phyloP scores from a whole-genome alignment of 2,888 invertebrate species.

The Cryptus viduatorius region DNA sequence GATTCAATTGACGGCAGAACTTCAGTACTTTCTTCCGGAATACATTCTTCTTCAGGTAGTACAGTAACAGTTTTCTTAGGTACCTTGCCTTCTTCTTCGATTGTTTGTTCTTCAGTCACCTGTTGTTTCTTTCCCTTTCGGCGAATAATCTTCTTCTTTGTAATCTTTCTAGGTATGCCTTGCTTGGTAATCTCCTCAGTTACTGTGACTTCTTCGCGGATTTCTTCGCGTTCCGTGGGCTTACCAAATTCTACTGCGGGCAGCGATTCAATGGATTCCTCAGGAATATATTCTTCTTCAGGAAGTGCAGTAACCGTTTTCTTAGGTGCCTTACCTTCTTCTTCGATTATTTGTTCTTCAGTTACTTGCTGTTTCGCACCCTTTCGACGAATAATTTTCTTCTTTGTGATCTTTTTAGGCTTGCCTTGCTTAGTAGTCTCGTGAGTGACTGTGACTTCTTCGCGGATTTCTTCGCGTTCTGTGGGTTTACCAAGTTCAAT shows the following conservation, averaged over 20 bases:
- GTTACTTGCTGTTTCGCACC: slow-evolving; percentile 85
- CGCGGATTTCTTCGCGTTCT: slow-evolving; percentile 81
- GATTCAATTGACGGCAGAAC: neutral
- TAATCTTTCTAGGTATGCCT: slow-evolving; percentile 75
- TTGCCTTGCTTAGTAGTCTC: slow-evolving; percentile 78
- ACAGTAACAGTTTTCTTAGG: slow-evolving; percentile 81
- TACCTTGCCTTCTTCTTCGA: slow-evolving; percentile 83
- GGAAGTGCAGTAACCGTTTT: slow-evolving; percentile 78
- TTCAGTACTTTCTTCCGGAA: no score
- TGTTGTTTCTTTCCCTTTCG: slow-evolving; percentile 83
- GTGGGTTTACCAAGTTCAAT: slow-evolving; percentile 76
- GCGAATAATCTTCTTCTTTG: slow-evolving; percentile 83
- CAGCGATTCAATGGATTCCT: slow-evolving; percentile 40
- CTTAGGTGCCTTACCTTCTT: slow-evolving; percentile 84
- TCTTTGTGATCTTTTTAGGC: slow-evolving; percentile 82
- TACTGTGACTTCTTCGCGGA: slow-evolving; percentile 72
- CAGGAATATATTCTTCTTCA: slow-evolving; percentile 66
- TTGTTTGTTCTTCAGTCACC: slow-evolving; percentile 83
- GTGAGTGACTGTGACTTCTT: slow-evolving; percentile 78
- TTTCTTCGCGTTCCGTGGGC: slow-evolving; percentile 73
- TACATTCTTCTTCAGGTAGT: slow-evolving; percentile 73
- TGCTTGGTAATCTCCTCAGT: slow-evolving; percentile 74
- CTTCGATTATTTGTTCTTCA: slow-evolving; percentile 85
- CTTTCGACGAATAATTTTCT: slow-evolving; percentile 76
- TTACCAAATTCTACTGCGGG: slow-evolving; percentile 48